Percentiles rank a stretch among this genome's conserved stretches.
Evolutionary conservation across 2,888 invertebrate genomes (phyloP).

Genomic region (Thyatira batis): DNA sequence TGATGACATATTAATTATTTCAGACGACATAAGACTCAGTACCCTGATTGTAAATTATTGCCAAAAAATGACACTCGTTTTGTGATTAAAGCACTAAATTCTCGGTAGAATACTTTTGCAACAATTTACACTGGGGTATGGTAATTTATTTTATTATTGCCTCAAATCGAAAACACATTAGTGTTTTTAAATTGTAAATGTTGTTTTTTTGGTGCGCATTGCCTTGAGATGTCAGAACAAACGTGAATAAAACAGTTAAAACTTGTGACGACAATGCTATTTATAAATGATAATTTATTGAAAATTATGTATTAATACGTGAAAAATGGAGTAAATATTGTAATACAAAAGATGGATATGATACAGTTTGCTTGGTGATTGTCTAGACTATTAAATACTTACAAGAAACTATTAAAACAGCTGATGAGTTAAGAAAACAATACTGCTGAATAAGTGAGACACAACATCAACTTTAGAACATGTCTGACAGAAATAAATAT

Average conservation of each 20-base stretch:
- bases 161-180: no score
- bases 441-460: neutral
- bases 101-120: no score
- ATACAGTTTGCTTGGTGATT: neutral
- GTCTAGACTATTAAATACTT: neutral
- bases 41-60: no score
- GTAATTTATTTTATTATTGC: no score
- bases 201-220: neutral
- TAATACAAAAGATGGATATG: neutral
- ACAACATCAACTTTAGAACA: neutral
- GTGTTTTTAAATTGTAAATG: neutral
- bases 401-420: neutral
- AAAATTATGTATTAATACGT: neutral
- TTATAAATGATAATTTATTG: neutral
- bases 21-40: neutral
- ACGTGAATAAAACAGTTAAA: neutral
- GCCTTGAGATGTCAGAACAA: neutral
- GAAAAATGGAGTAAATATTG: neutral
- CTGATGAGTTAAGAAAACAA: neutral
- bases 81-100: neutral
- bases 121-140: no score
- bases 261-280: neutral
- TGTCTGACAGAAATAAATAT: neutral
- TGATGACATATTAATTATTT: neutral
- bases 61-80: no score